phyloP scores from a whole-genome alignment of 2,888 invertebrate species.

The Antheraea yamamai region DNA sequence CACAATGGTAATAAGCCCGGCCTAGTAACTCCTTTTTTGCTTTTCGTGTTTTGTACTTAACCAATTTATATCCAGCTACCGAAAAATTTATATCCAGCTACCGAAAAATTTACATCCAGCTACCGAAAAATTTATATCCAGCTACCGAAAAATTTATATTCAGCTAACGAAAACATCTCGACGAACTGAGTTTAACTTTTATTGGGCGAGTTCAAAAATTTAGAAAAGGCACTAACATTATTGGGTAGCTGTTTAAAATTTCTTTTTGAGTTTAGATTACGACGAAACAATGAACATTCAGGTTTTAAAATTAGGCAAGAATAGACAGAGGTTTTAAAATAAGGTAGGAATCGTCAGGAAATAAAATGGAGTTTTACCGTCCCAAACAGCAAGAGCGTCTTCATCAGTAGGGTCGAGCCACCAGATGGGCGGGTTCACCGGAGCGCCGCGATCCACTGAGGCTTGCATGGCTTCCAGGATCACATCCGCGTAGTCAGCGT shows the following conservation, averaged over 20 bases:
- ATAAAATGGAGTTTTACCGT: conserved; percentile 63
- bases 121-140: no score
- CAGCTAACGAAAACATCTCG: no score
- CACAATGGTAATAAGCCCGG: not conserved
- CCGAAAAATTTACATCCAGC: no score
- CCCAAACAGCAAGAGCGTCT: conserved; percentile 80
- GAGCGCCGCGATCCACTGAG: conserved; percentile 83
- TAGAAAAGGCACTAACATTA: no score
- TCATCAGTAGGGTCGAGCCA: conserved; percentile 89
- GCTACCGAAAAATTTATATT: no score
- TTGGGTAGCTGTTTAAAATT: no score
- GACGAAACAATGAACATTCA: not conserved
- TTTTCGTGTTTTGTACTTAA: not conserved
- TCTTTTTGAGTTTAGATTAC: no score
- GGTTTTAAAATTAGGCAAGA: no score
- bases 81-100: no score
- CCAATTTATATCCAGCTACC: not conserved
- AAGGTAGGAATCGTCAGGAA: not conserved
- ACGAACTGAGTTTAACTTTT: no score
- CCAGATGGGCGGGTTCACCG: conserved; percentile 93
- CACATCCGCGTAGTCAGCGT: conserved; percentile 82
- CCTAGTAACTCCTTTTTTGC: not conserved
- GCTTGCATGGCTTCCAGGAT: conserved; percentile 84
- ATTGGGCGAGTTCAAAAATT: not conserved
- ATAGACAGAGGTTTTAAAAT: not conserved